phyloP scores from a whole-genome alignment of 2,888 invertebrate genomes.

The Spisula solida region DNA sequence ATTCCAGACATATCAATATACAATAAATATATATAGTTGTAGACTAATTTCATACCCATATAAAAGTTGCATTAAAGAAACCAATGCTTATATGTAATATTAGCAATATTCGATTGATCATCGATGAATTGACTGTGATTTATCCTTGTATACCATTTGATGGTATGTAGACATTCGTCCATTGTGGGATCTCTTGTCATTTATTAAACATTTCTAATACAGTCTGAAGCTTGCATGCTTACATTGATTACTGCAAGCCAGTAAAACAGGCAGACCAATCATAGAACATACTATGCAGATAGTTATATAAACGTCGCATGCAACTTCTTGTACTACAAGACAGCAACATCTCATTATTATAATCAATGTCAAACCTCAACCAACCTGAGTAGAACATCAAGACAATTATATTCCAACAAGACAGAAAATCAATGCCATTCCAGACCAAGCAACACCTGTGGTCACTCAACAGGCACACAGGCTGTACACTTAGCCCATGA shows the following conservation, averaged over 20 bases:
- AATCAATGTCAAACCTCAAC: too few relatives aligned
- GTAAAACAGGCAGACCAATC: neutral
- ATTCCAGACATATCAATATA: conserved; percentile 2
- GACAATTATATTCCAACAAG: too few relatives aligned
- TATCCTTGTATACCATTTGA: neutral
- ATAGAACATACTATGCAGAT: neutral
- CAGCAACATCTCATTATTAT: too few relatives aligned
- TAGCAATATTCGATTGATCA: neutral
- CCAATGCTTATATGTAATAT: neutral
- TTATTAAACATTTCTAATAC: conserved; percentile 5
- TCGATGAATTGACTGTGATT: neutral
- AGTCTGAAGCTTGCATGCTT: neutral
- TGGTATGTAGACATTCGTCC: neutral
- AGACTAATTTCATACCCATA: neutral
- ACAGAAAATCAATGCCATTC: too few relatives aligned
- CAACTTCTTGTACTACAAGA: too few relatives aligned
- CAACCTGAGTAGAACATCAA: too few relatives aligned
- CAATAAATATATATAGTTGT: neutral
- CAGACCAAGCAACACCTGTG: too few relatives aligned
- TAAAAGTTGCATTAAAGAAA: conserved; percentile 1
- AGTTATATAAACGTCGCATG: neutral
- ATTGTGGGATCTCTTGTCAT: neutral
- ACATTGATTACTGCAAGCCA: neutral
- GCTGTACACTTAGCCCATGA: too few relatives aligned
- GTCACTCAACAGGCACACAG: too few relatives aligned